Evolutionary conservation across 2,888 invertebrate species (phyloP).

Genomic region (Abrostola triplasia): DNA sequence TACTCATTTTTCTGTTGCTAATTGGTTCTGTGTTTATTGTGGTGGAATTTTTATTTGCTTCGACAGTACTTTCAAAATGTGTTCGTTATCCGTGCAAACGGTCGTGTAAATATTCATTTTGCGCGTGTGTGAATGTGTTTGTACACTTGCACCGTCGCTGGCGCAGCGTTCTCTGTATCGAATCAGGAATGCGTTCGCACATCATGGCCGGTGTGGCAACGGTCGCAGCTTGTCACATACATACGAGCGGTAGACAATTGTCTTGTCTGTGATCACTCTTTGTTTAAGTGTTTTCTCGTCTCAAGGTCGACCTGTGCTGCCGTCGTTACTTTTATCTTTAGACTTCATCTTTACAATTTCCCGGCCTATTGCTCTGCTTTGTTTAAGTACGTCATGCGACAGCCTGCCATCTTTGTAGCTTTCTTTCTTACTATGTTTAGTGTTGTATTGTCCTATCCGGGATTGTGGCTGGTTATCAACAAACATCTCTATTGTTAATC

Average conservation of each 20-base stretch:
- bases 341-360: slow-evolving; percentile 45
- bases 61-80: slow-evolving; percentile 60
- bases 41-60: slow-evolving; percentile 60
- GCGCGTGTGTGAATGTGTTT: slow-evolving; percentile 52
- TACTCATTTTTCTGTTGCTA: slow-evolving; percentile 70
- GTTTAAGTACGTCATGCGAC: slow-evolving; percentile 15
- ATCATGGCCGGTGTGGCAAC: slow-evolving; percentile 65
- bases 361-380: slow-evolving; percentile 53
- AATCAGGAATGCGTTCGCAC: slow-evolving; percentile 82
- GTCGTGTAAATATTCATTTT: slow-evolving; percentile 52
- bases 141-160: slow-evolving; percentile 51
- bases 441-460: slow-evolving; percentile 40
- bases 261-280: slow-evolving; percentile 67
- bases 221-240: slow-evolving; percentile 65
- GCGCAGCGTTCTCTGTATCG: slow-evolving; percentile 68
- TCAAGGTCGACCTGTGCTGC: slow-evolving; percentile 71
- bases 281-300: slow-evolving; percentile 73
- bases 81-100: slow-evolving; percentile 40
- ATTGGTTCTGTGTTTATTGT: slow-evolving; percentile 71
- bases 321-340: slow-evolving; percentile 56
- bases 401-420: background rate
- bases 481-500: slow-evolving; percentile 41
- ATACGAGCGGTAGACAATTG: slow-evolving; percentile 61
- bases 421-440: slow-evolving; percentile 23
- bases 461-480: slow-evolving; percentile 23